phyloP scores from a whole-genome alignment of 1,140 invertebrate species.

The Zaprionus vittiger region DNA sequence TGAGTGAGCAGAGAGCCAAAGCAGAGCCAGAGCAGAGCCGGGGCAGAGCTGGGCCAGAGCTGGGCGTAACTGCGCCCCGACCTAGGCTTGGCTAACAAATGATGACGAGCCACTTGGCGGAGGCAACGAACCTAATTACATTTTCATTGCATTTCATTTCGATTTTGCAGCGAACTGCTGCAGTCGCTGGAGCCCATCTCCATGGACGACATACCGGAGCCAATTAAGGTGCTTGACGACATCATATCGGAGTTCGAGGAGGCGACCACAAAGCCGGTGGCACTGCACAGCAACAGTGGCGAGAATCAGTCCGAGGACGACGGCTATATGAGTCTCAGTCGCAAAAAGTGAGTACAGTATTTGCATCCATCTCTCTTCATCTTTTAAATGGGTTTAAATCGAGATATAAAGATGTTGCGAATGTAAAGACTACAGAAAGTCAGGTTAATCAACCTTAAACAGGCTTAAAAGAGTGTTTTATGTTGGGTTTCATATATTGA shows the following conservation, averaged over 20 bases:
- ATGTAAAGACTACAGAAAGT: too few relatives aligned
- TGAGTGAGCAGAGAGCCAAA: not conserved
- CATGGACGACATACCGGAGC: constrained; percentile 85
- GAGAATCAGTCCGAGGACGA: constrained; percentile 94
- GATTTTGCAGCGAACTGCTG: constrained; percentile 51
- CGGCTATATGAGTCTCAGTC: constrained; percentile 95
- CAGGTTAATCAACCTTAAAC: too few relatives aligned
- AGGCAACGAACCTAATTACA: constrained; percentile 34
- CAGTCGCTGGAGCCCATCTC: constrained; percentile 69
- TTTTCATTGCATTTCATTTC: constrained; percentile 36
- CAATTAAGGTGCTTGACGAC: constrained; percentile 92
- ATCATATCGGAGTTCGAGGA: constrained; percentile 95
- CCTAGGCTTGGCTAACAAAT: constrained; percentile 3
- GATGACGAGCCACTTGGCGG: constrained; percentile 4
- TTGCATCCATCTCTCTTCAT: not conserved
- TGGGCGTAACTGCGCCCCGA: not conserved
- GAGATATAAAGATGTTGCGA: not conserved
- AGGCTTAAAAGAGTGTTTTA: too few relatives aligned
- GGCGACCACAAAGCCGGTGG: constrained; percentile 84
- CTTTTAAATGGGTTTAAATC: not conserved
- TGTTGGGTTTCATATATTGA: too few relatives aligned
- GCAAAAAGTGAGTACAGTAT: constrained; percentile 86
- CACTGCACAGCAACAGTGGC: constrained; percentile 86
- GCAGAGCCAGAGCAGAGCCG: not conserved
- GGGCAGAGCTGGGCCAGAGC: too few relatives aligned